Conservation (phyloP, 1,140 invertebrate species). For the Limonius californicus region DNA sequence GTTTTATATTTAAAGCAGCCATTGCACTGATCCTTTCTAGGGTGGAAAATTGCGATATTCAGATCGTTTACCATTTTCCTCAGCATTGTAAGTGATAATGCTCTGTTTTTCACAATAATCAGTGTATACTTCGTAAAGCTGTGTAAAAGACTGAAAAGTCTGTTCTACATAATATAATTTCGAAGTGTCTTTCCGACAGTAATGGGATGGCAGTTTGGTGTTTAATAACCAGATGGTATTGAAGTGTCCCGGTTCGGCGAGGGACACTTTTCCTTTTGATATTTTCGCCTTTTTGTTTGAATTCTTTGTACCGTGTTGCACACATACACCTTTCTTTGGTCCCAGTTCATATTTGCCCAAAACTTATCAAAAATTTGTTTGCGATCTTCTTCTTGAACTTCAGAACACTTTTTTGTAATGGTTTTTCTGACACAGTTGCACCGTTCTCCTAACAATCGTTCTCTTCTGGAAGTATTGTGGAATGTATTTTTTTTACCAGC, state of each 20-base stretch:
- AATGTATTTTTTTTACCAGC: too few species aligned
- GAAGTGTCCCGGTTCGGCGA: not conserved
- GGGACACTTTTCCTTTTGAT: not conserved
- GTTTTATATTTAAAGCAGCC: slow-evolving; percentile 27
- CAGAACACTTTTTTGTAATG: too few species aligned
- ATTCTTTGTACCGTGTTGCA: not conserved
- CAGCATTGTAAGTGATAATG: not conserved
- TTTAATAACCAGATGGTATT: not conserved
- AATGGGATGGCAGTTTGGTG: slow-evolving; percentile 23
- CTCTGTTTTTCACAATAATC: not conserved
- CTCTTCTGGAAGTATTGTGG: too few species aligned
- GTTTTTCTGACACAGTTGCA: too few species aligned
- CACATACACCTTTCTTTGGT: not conserved
- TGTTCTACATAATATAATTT: slow-evolving; percentile 24
- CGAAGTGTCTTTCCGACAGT: slow-evolving; percentile 22
- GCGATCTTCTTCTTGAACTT: too few species aligned
- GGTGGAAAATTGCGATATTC: slow-evolving; percentile 39
- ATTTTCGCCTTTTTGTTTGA: not conserved
- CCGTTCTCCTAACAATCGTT: too few species aligned
- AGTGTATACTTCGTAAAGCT: not conserved
- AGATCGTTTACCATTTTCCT: slow-evolving; percentile 21
- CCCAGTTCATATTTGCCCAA: too few species aligned
- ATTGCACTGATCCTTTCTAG: slow-evolving; percentile 44
- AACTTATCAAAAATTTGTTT: too few species aligned
- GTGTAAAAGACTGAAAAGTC: slow-evolving; percentile 20